Conservation (phyloP, 1,140 invertebrate genomes). For the Pantala flavescens region DNA sequence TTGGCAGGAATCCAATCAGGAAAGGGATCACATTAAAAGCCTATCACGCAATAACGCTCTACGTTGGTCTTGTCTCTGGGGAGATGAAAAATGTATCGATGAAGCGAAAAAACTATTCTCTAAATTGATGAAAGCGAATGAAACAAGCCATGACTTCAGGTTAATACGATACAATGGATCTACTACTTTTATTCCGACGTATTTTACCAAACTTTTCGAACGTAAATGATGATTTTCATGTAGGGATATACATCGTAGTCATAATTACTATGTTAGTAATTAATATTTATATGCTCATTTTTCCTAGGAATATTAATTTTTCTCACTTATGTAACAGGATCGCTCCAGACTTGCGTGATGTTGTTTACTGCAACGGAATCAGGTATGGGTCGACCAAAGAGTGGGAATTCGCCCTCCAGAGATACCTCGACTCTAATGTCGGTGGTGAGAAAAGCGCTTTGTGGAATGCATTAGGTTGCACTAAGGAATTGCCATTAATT, state of each 20-base stretch:
- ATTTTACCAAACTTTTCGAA: no score
- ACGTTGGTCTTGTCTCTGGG: neutral
- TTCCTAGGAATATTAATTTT: no score
- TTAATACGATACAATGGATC: no score
- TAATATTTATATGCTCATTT: no score
- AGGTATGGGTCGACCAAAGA: slow-evolving; percentile 36
- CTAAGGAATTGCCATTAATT: neutral
- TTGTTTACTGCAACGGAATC: slow-evolving; percentile 41
- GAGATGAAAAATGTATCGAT: neutral
- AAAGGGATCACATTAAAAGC: neutral
- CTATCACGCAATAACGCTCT: neutral
- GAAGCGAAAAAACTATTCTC: neutral
- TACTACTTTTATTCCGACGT: no score
- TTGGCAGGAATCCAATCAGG: neutral
- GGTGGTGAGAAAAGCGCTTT: slow-evolving; percentile 20
- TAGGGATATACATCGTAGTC: no score
- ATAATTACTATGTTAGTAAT: no score
- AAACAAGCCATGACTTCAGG: no score
- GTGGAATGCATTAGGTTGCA: neutral
- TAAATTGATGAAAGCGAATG: neutral
- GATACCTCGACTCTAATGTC: slow-evolving; percentile 34
- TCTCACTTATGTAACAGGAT: slow-evolving; percentile 30
- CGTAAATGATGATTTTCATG: no score
- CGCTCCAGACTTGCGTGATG: slow-evolving; percentile 34
- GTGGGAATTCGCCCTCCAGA: slow-evolving; percentile 38